Evolutionary conservation across 2,113 vertebrate genomes (phyloP), one percentile per base, ranked within the genome.

Genomic region (Pionites leucogaster): DNA sequence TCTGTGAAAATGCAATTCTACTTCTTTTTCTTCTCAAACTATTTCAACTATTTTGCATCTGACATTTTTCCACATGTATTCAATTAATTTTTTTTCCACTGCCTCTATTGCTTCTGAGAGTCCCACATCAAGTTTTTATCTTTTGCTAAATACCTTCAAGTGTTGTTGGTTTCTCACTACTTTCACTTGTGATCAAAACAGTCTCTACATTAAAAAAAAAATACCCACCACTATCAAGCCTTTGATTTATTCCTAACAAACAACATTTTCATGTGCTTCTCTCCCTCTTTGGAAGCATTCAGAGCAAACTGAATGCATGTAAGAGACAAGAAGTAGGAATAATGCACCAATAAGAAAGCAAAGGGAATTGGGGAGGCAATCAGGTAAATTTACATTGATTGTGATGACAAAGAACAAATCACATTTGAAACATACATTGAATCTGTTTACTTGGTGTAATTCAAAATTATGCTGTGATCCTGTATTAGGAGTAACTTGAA

Each of bases 171-270:
- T 88, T 24, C 49, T 84, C 41, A 60, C 10, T 93, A 31, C 18
- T 87, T 76, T 85, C 29, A 33, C 4, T 44, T 69, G 18, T 72
- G 25, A 42, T 70, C 70, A 62, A 85, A 84, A 37, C 86, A 75
- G 82, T 16, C 13, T 52, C n/a, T 60, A 11, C 16, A 31, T 84
- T 42, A 82, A 6, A 47, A 88, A 70, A 17, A 47, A 35, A 9
- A 6, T 4, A 4, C 1, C 0, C 3, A 24, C 8, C 6, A 7
- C 22, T 53, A 46, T 24, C 33, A n/a, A 60, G 27, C 9, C 7
- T 55, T 29, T 13, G 11, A 16, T 84, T 68, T 67, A 49, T 76
- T 82, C 7, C 42, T 23, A 81, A 17, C 8, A 33, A 9, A 37
- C 6, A 49, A 29, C 1, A 27, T 46, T 78, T 69, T 35, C 17